Evolutionary conservation across 2,113 vertebrate genomes (phyloP).

Genomic region (Andinoacara biseriatus): DNA sequence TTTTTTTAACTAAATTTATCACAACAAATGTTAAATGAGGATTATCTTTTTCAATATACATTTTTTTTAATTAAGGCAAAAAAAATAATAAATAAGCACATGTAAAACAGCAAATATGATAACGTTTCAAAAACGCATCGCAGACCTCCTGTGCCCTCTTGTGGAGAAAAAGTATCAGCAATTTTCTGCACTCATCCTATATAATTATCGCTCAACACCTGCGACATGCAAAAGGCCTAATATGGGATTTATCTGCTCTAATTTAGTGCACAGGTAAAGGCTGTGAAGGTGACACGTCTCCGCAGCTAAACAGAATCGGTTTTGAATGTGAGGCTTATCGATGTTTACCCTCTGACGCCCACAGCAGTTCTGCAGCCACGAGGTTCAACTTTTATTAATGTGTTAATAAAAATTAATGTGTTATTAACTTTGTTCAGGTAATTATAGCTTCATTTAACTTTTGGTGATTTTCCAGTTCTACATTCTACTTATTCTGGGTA

Average conservation of each 20-base stretch:
- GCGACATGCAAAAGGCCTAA: not conserved
- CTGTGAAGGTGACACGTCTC: not conserved
- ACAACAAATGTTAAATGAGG: conserved; percentile 46
- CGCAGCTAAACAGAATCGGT: too few relatives aligned
- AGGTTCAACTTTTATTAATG: not conserved
- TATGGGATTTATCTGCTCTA: not conserved
- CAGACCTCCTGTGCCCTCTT: conserved; percentile 78
- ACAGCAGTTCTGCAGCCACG: not conserved
- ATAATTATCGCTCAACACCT: not conserved
- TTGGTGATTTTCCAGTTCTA: not conserved
- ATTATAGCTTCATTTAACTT: not conserved
- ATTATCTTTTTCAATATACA: conserved; percentile 51
- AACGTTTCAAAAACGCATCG: conserved; percentile 1
- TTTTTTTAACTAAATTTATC: conserved; percentile 41
- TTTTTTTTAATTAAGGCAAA: conserved; percentile 37
- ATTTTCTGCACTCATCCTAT: not conserved
- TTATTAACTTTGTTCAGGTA: not conserved
- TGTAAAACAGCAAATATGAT: conserved; percentile 33
- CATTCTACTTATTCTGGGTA: not conserved
- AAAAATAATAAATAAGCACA: conserved; percentile 13
- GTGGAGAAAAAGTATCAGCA: conserved; percentile 46
- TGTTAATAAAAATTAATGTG: too few relatives aligned
- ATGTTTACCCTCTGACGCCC: not conserved
- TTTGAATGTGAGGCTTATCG: not conserved
- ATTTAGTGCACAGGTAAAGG: not conserved